Evolutionary conservation across 2,113 vertebrate genomes (phyloP).

Genomic region (Panthera leo): DNA sequence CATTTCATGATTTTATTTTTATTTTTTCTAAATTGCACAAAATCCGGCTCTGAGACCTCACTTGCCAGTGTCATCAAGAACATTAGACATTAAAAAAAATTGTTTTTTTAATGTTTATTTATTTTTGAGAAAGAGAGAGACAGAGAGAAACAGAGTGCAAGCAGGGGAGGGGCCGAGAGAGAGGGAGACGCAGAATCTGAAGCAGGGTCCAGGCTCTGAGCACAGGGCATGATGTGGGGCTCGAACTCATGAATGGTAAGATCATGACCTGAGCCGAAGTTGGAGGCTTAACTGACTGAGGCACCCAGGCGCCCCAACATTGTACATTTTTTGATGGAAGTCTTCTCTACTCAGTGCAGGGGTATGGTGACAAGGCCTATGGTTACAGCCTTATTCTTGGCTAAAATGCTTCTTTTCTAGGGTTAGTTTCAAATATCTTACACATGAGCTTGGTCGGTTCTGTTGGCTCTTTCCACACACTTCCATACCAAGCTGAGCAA

Average conservation of each 20-base stretch:
- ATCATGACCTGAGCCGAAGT: too few species aligned
- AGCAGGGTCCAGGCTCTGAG: too few species aligned
- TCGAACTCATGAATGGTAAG: too few species aligned
- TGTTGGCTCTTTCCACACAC: background rate
- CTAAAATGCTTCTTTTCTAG: background rate
- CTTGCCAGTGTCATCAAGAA: background rate
- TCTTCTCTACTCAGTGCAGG: background rate
- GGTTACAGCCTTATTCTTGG: background rate
- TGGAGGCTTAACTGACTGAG: too few species aligned
- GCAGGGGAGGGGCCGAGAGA: too few species aligned
- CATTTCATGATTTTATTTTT: background rate
- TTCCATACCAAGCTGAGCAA: background rate
- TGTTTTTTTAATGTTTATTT: too few species aligned
- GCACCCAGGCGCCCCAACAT: background rate
- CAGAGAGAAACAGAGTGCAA: too few species aligned
- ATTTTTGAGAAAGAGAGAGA: too few species aligned
- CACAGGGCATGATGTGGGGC: too few species aligned
- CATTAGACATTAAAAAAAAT: too few species aligned
- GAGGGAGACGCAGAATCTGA: too few species aligned
- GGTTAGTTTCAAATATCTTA: background rate
- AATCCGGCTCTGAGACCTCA: background rate
- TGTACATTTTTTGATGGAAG: background rate
- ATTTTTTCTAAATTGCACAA: background rate
- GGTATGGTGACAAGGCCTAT: background rate
- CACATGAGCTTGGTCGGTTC: background rate